phyloP scores from a whole-genome alignment of 2,797 vertebrate species.

The Iguana delicatissima region DNA sequence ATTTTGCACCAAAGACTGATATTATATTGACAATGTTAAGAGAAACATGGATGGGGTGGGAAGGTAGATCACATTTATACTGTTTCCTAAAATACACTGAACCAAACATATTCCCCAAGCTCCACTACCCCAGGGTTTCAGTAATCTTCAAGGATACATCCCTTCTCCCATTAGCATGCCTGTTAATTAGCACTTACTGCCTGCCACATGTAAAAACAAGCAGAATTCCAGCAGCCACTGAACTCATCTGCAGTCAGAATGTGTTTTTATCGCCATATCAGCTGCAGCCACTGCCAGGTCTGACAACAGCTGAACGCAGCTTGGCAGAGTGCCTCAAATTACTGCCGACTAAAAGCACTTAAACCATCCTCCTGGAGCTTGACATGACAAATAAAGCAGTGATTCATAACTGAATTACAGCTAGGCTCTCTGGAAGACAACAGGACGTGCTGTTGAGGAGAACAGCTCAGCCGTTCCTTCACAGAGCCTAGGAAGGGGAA shows the following conservation, averaged over 20 bases:
- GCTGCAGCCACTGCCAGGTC: slow-evolving; percentile 44
- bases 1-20: background rate
- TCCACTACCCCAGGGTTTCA: background rate
- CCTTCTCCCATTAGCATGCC: background rate
- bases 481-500: background rate
- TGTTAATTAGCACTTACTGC: slow-evolving; percentile 25
- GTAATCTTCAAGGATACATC: slow-evolving; percentile 34
- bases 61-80: slow-evolving; percentile 9
- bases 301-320: slow-evolving; percentile 13
- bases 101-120: background rate
- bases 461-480: background rate
- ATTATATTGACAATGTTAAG: background rate
- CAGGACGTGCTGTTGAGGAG: background rate
- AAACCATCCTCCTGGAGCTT: slow-evolving; percentile 47
- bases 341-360: slow-evolving; percentile 57
- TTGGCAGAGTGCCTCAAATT: slow-evolving; percentile 56
- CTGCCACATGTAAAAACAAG: slow-evolving; percentile 5
- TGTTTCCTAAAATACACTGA: background rate
- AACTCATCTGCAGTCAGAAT: slow-evolving; percentile 23
- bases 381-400: slow-evolving; percentile 37
- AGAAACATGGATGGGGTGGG: slow-evolving; percentile 20
- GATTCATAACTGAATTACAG: slow-evolving; percentile 36
- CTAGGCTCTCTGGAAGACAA: background rate
- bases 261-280: slow-evolving; percentile 45
- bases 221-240: background rate